Evolutionary conservation across 2,113 vertebrate species (phyloP), one percentile per base, ranked within the genome.

Genomic region (Phaethornis superciliosus): DNA sequence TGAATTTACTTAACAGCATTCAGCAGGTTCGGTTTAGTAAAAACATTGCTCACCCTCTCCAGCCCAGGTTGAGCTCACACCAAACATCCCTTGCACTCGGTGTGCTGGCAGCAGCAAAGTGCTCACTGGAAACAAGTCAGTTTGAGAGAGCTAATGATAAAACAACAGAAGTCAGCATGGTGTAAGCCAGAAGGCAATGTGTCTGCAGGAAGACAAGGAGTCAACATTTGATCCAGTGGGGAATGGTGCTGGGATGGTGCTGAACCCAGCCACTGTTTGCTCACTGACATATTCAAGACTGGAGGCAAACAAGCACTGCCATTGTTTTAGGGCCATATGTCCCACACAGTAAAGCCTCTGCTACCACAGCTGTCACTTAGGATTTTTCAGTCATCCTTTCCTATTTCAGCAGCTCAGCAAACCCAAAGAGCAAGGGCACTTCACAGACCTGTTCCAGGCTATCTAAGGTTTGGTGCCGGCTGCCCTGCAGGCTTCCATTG

Each of bases 351-450:
- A 63, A 88, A 88, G 59, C 85, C 82, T 91, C 85, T 70, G 59
- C 85, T 63, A 51, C 79, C 68, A 78, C 75, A 85, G 67, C 81
- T 94, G 82, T 72, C 87, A 88, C 46, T 55, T 26, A 4, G 47
- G 59, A 69, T 88, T 94, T 94, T 91, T 80, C 85, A 85, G 67
- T 72, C 59, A 71, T 68, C 79, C 85, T 88, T 88, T 83, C 23
- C 58, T 44, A 54, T 49, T 77, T 94, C 68, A 83, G 49, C 81
- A 86, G 60, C 56, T n/a, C 68, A 56, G 32, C 33, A 87, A 81
- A 82, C 12, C 24, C 58, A 7, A 63, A 54, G 62, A 69, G 15
- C 65, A 92, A 85, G 42, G 30, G 40, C 63, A 65, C 32, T 79
- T 84, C 55, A n/a, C 33, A 91, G 60, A 85, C 54, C 32, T 69